phyloP scores from a whole-genome alignment of 1,140 invertebrate species.

The Agrypnia vestita region DNA sequence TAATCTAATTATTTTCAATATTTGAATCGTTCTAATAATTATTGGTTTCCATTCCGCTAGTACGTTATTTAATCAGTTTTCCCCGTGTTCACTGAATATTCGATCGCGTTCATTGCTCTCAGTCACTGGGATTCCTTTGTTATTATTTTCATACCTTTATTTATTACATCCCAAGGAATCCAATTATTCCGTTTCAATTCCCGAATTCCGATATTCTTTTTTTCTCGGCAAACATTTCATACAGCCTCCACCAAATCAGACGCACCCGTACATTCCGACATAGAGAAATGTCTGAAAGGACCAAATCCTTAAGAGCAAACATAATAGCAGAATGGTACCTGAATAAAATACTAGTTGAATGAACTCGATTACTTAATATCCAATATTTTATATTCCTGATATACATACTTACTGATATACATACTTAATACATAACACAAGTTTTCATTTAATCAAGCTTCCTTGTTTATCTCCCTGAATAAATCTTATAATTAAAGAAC shows the following conservation, averaged over 20 bases:
- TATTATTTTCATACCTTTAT: slow-evolving; percentile 42
- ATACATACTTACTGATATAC: too few species aligned
- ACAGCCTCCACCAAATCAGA: slow-evolving; percentile 51
- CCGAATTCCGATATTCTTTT: slow-evolving; percentile 50
- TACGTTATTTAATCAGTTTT: neutral
- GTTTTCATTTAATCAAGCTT: too few species aligned
- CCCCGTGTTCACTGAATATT: neutral
- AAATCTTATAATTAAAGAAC: too few species aligned
- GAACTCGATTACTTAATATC: slow-evolving; percentile 43
- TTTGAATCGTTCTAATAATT: too few species aligned
- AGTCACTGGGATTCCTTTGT: slow-evolving; percentile 31
- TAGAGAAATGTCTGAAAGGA: slow-evolving; percentile 23
- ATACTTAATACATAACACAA: too few species aligned
- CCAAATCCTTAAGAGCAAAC: slow-evolving; percentile 33
- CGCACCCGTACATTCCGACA: slow-evolving; percentile 30
- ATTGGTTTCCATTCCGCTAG: too few species aligned
- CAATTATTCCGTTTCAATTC: slow-evolving; percentile 59
- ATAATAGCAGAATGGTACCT: slow-evolving; percentile 54
- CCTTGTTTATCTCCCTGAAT: too few species aligned
- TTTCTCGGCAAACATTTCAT: slow-evolving; percentile 34
- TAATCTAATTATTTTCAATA: too few species aligned
- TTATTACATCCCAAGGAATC: slow-evolving; percentile 49
- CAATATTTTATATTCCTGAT: too few species aligned
- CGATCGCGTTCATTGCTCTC: slow-evolving; percentile 9
- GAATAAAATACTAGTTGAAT: slow-evolving; percentile 57